These are phyloP conservation scores for Calephelis nemesis DNA, from an alignment of 1,140 invertebrate species.

Conservation along the genomic window DNA sequence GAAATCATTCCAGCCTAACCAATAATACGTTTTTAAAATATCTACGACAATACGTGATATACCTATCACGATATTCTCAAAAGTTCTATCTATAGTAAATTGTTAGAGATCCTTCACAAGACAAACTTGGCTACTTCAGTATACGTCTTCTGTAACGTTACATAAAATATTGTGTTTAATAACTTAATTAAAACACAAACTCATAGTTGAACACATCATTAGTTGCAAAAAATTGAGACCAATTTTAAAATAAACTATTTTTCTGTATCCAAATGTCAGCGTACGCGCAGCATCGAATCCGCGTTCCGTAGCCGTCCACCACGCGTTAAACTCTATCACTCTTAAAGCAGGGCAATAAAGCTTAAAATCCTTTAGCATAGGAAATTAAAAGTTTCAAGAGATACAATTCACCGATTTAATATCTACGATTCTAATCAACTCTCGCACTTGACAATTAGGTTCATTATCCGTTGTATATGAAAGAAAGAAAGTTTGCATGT, in stretches of 20 bases:
- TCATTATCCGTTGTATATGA: slow-evolving; percentile 42
- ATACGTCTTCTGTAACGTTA: no score
- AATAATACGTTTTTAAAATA: no score
- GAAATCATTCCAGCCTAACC: no score
- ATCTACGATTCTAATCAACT: slow-evolving; percentile 32
- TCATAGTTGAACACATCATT: not conserved
- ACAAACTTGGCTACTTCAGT: no score
- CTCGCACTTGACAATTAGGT: slow-evolving; percentile 42
- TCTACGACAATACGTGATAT: no score
- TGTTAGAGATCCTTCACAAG: no score
- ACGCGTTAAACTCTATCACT: not conserved
- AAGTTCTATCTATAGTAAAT: no score
- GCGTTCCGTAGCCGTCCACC: slow-evolving; percentile 33
- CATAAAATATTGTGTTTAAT: not conserved
- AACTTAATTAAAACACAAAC: not conserved
- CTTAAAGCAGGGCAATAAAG: slow-evolving; percentile 29
- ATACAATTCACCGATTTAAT: slow-evolving; percentile 34
- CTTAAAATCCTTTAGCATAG: slow-evolving; percentile 33
- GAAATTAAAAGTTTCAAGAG: slow-evolving; percentile 38
- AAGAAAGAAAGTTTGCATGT: slow-evolving; percentile 56
- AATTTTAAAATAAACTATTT: slow-evolving; percentile 32
- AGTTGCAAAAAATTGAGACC: not conserved
- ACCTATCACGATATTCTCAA: no score
- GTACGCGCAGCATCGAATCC: slow-evolving; percentile 30
- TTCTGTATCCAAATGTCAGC: slow-evolving; percentile 63